Evolutionary conservation across 1,140 invertebrate species (phyloP), one percentile per base, ranked within the genome.

Genomic region (Zaprionus lachaisei): DNA sequence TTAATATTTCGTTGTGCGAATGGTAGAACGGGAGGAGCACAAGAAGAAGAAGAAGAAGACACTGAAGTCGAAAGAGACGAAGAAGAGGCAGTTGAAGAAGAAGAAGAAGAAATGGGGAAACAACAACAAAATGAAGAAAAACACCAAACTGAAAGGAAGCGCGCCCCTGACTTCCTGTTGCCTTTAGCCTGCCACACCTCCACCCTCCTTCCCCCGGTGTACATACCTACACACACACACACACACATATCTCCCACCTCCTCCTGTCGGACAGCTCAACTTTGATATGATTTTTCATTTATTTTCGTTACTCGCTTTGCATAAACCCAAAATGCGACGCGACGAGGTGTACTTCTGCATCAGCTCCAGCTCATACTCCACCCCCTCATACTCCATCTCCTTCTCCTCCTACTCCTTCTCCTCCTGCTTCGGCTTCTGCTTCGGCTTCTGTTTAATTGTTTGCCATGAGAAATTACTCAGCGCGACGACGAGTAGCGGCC

Each of bases 251-350:
- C 20, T 5, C n/a, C 26, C 26, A 6, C 41, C 26, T 2, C 38
- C 28, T 12, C 12, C 17, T 24, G n/a, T 61, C 38, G 51, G 63
- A 49, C 62, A 68, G 66, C 66, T 78, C 72, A 74, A 75, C 67
- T 86, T 82, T 86, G 72, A 86, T 80, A 81, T 85, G 81, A 73
- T 71, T 84, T 76, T 80, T 76, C 80, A 82, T 83, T 82, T 80
- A 80, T 80, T 77, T 81, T 70, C 55, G 37, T 41, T 60, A 54
- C 56, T 75, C 72, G 31, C 61, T 73, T 68, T 65, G 72, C 72
- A 78, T 74, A 62, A 64, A 37, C 54, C 31, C 65, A 65, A 77
- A 79, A 63, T 34, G 66, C 60, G 60, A 57, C 41, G 41, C 41
- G 41, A 67, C 20, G n/a, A n/a, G 41, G 41, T 20, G 20, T 24